Conservation (phyloP, 1,140 invertebrate genomes). For the Homalodisca vitripennis region DNA sequence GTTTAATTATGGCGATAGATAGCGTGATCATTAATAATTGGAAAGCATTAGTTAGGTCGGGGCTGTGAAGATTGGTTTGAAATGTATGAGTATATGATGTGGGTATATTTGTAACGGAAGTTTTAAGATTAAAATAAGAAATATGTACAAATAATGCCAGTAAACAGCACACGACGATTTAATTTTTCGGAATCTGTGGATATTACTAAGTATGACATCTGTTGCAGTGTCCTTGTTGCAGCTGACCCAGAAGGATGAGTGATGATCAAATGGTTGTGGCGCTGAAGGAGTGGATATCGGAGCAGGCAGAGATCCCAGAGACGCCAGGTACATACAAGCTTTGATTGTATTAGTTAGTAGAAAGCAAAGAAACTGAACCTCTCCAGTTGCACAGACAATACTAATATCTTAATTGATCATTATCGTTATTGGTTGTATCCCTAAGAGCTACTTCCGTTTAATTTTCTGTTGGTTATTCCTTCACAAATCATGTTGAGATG, state of each 20-base stretch:
- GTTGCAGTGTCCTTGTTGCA: too few relatives aligned
- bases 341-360: background rate
- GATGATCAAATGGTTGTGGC: background rate
- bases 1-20: too few relatives aligned
- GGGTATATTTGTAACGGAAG: too few relatives aligned
- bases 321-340: background rate
- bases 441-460: background rate
- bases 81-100: too few relatives aligned
- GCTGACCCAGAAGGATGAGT: background rate
- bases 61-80: too few relatives aligned
- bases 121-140: too few relatives aligned
- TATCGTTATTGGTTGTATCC: background rate
- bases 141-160: too few relatives aligned
- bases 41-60: too few relatives aligned
- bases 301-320: constrained; percentile 7
- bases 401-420: background rate
- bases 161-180: too few relatives aligned
- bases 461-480: background rate
- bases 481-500: background rate
- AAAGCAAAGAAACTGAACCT: background rate
- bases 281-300: constrained; percentile 7
- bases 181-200: too few relatives aligned
- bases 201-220: too few relatives aligned
- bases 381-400: background rate
- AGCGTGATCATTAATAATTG: too few relatives aligned